Base-by-base conservation (phyloP, 2,888 invertebrate species). In the Tromatobia lineatoria region DNA sequence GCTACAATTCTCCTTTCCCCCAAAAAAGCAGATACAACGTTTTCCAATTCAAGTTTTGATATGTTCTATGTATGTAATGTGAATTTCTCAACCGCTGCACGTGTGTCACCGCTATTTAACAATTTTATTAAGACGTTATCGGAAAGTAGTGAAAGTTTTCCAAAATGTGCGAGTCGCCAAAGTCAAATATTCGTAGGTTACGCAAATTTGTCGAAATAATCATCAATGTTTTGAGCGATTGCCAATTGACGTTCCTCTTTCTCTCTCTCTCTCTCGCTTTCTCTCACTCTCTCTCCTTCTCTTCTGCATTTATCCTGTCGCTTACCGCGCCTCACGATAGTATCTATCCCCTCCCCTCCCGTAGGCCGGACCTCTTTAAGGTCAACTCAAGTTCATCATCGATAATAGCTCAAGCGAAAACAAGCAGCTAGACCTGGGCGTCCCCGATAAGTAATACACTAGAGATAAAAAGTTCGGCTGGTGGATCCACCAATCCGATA, bases 381-480 rank as follows among this genome's bases (percentile, higher is more conserved):
- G 93, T 93, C 92, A 91, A 88, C 88, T 90, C 90, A 93, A 93
- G 93, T 93, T 93, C 92, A 93, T 93, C 92, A 91, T 92, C 91
- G 93, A 93, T 93, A 93, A 92, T 91, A 91, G 91, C 90, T 86
- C 88, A 88, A 85, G 89, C 91, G 89, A 93, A 93, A 92, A 92
- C 90, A 93, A 93, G 89, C 89, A 91, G 91, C 92, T 93, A 93
- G 93, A 92, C 90, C 90, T 90, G 91, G 87, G 86, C 91, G 89
- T 88, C 84, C 88, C 90, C 89, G 85, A 79, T 82, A 87, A 83
- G 59, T 79, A 50, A 70, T 59, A 76, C 78, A 80, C 80, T 81
- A 85, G 73, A 86, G 87, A 87, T 87, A 86, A 86, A 77, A 82
- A 81, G 74, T 79, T 79, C 74, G 71, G 70, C 73, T 71, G 74